Percentiles rank a stretch among this genome's conserved stretches.
phyloP scores from a whole-genome alignment of 2,888 invertebrate genomes.

The Leucoptera coffeella region DNA sequence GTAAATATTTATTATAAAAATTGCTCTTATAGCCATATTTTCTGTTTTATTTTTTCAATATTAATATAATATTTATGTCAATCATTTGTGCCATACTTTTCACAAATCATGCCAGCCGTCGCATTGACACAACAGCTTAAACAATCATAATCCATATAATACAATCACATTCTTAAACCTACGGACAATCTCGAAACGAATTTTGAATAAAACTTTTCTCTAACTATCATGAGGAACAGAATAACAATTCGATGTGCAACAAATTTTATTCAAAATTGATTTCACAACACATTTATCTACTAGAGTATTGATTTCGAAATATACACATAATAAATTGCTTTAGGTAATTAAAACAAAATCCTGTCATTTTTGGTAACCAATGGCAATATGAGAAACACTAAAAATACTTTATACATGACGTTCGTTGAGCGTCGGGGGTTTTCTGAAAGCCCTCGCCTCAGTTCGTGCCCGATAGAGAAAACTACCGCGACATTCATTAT shows the following conservation, averaged over 20 bases:
- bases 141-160: conserved; percentile 36
- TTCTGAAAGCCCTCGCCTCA: too few species aligned
- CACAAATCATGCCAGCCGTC: conserved; percentile 54
- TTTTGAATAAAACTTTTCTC: conserved; percentile 21
- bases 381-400: conserved; percentile 43
- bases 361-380: conserved; percentile 54
- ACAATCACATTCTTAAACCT: conserved; percentile 31
- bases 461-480: too few species aligned
- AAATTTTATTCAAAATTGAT: conserved; percentile 29
- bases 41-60: conserved; percentile 36
- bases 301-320: conserved; percentile 37
- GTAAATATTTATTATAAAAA: conserved; percentile 56
- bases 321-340: too few species aligned
- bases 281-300: conserved; percentile 33
- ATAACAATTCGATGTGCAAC: conserved; percentile 48
- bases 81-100: conserved; percentile 53
- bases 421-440: too few species aligned
- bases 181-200: conserved; percentile 35
- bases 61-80: conserved; percentile 53
- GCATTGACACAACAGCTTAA: conserved; percentile 51
- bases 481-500: conserved; percentile 20
- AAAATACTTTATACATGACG: conserved; percentile 31
- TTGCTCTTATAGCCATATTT: conserved; percentile 54
- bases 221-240: conserved; percentile 24
- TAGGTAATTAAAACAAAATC: conserved; percentile 43